Base-by-base conservation (phyloP, 2,797 vertebrate genomes). In the Sebastes dallii region DNA sequence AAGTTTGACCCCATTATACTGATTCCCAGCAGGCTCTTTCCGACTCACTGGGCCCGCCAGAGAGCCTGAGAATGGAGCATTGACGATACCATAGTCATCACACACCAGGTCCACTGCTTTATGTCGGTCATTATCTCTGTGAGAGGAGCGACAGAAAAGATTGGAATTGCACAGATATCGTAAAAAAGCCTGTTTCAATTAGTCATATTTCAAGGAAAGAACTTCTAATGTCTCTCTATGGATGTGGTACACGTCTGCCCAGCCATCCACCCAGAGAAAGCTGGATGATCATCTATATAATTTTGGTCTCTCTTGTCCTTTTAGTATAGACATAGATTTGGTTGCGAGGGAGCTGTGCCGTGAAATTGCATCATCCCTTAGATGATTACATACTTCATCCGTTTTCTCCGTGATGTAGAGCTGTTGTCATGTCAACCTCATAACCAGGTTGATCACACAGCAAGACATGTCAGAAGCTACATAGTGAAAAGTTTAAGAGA, bases 1-100 rank as follows among this genome's bases (percentile, higher is more conserved):
- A 71, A 97, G 92, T 67, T 94, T 95, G 56, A 97, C 87, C 22
- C 96, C 96, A 27, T 97, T 92, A 3, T 96, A 94, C 12, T 96
- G 95, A 83, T 94, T 88, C 2, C 95, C 95, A 4, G 87, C 86
- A 0, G 87, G 77, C 1, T 91, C 91, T 54, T 81, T 93, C 72
- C 90, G 94, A 1, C 93, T 94, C 55, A 94, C 92, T 70, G 95
- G 95, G 18, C 96, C 93, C 0, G 84, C 60, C 88, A 96, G 93
- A 34, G 72, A 93, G 30, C 96, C 96, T 0, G 92, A 93, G 83
- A 98, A 97, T 3, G 96, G 96, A 16, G 96, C 94, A 0, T 91
- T 96, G 72, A 97, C 84, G 0, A 82, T 75, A 0, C 94, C 86
- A 10, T 89, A 93, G 78, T 95, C 94, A 29, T 92, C 86, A 75